Evolutionary conservation across 2,888 invertebrate genomes (phyloP).

Genomic region (Eristalinus aeneus): DNA sequence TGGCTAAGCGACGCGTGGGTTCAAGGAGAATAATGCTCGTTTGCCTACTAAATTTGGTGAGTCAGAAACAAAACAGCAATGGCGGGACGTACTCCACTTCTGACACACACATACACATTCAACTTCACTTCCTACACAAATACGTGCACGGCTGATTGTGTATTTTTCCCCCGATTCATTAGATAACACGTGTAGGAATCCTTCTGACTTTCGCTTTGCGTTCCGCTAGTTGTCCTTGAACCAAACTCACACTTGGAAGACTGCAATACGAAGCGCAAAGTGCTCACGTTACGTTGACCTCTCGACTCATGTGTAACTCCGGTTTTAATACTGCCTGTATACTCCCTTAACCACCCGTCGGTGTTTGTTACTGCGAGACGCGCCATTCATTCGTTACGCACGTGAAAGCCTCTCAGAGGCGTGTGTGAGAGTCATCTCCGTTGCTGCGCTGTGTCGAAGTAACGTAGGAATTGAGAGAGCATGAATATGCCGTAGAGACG

Average conservation of each 20-base stretch:
- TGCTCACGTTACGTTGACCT: constrained; percentile 25
- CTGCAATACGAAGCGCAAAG: neutral
- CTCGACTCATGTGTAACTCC: constrained; percentile 3
- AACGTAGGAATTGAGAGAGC: constrained; percentile 26
- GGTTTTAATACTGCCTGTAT: neutral
- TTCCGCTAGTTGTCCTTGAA: constrained; percentile 5
- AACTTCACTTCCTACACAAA: no score
- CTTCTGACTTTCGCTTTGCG: constrained; percentile 4
- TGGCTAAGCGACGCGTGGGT: neutral
- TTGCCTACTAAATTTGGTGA: constrained; percentile 6
- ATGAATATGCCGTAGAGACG: neutral
- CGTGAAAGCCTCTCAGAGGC: constrained; percentile 25
- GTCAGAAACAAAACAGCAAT: neutral
- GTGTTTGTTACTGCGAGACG: neutral
- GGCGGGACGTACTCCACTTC: neutral
- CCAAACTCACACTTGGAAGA: neutral
- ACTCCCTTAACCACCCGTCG: neutral
- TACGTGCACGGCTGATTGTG: neutral
- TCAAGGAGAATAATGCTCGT: neutral
- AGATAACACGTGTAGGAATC: constrained; percentile 24
- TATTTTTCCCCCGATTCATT: constrained; percentile 21
- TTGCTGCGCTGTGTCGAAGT: neutral
- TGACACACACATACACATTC: neutral
- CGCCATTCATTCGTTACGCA: neutral
- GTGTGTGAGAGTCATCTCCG: constrained; percentile 9